phyloP scores from a whole-genome alignment of 92 coral and sea anemone genomes.

The Micromussa lordhowensis region DNA sequence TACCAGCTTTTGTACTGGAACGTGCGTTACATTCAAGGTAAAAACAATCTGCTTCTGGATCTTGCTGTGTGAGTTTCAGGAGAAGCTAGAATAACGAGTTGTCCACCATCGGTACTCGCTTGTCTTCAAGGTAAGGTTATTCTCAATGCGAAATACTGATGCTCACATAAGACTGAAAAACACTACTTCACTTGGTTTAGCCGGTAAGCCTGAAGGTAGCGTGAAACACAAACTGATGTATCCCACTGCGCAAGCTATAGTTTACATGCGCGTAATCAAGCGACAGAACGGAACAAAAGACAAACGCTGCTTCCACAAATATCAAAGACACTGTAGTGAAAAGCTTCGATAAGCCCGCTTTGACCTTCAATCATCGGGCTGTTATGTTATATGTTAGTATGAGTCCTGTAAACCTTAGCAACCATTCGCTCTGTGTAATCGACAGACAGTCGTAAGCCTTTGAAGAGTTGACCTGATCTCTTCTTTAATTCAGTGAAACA shows the following conservation, averaged over 20 bases:
- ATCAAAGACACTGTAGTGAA: no score
- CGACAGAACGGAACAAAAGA: neutral
- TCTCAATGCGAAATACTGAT: neutral
- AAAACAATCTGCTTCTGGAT: neutral
- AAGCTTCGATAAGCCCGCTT: neutral
- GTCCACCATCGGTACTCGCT: no score
- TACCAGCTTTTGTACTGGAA: neutral
- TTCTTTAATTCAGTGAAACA: neutral
- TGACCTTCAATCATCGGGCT: neutral
- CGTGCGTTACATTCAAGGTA: neutral
- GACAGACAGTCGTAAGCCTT: neutral
- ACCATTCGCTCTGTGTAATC: neutral
- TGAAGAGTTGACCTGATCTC: neutral
- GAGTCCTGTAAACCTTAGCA: neutral
- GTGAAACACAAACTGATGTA: neutral
- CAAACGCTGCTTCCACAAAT: neutral
- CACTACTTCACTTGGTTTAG: neutral
- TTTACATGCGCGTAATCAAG: neutral
- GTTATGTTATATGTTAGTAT: no score
- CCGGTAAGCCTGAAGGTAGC: neutral
- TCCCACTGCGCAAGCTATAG: neutral
- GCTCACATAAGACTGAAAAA: no score
- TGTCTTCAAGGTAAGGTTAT: neutral
- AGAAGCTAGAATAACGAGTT: neutral
- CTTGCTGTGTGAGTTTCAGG: neutral